Conservation (phyloP, 2,113 vertebrate species). For the Corvus hawaiiensis region DNA sequence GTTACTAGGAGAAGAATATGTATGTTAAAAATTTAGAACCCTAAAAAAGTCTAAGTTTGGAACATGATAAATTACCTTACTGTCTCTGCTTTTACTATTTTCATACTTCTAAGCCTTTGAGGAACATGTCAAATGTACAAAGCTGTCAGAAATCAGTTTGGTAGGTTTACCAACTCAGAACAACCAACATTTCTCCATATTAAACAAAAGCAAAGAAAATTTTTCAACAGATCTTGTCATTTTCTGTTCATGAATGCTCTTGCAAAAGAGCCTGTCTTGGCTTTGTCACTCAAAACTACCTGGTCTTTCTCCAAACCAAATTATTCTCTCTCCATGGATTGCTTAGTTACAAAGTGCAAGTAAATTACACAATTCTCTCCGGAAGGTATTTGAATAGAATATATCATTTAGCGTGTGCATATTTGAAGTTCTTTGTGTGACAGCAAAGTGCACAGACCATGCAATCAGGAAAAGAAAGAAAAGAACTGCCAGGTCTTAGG, state of each 20-base stretch:
- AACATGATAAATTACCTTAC: neutral
- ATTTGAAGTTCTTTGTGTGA: neutral
- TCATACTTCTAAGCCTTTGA: neutral
- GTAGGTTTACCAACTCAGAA: neutral
- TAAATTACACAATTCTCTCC: neutral
- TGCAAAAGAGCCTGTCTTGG: neutral
- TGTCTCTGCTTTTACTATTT: neutral
- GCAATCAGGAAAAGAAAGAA: neutral
- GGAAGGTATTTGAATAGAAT: neutral
- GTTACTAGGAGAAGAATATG: rapidly evolving
- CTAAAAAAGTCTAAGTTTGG: neutral
- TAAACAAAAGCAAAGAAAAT: neutral
- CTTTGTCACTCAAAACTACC: neutral
- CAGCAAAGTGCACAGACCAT: neutral
- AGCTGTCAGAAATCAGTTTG: neutral
- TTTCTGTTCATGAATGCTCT: neutral
- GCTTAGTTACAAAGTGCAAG: constrained; percentile 4
- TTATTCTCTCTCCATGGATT: neutral
- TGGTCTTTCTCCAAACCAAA: neutral
- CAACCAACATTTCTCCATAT: neutral
- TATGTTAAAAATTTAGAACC: neutral
- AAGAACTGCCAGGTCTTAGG: neutral
- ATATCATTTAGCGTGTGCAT: neutral
- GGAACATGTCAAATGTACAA: neutral
- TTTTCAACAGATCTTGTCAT: neutral